Conservation (phyloP, 2,113 vertebrate genomes). For the Ictalurus furcatus region DNA sequence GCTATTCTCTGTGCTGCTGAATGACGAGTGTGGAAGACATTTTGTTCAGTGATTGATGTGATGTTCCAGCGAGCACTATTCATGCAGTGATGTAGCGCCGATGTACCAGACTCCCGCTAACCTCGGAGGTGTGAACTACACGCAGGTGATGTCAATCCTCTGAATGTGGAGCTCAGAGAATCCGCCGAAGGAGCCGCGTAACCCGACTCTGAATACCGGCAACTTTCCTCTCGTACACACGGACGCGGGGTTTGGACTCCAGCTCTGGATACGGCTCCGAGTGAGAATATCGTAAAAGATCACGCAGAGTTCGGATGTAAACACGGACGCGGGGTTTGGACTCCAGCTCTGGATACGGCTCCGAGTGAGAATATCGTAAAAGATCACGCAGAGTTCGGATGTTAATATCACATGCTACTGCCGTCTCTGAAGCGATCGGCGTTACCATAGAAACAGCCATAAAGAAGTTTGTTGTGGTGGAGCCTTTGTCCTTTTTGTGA, state of each 20-base stretch:
- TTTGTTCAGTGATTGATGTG: too few relatives aligned
- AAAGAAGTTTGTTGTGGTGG: neutral
- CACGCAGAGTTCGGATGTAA: neutral
- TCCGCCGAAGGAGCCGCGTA: neutral
- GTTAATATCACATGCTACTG: neutral
- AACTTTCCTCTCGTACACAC: neutral
- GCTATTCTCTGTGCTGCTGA: too few relatives aligned
- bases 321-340: neutral
- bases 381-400: neutral
- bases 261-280: neutral
- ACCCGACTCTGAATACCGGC: neutral
- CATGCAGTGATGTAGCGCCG: too few relatives aligned
- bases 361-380: neutral
- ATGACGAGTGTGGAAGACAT: too few relatives aligned
- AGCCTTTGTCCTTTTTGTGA: neutral
- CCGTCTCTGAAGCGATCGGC: neutral
- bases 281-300: neutral
- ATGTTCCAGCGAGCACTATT: too few relatives aligned
- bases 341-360: neutral
- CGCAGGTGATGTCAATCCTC: too few relatives aligned
- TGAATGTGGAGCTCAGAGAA: too few relatives aligned
- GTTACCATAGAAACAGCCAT: constrained; percentile 6
- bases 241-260: neutral
- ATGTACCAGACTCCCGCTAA: too few relatives aligned
- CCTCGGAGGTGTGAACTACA: neutral